Evolutionary conservation across 2,113 vertebrate species (phyloP), one percentile per base, ranked within the genome.

Genomic region (Xiphorhynchus elegans): DNA sequence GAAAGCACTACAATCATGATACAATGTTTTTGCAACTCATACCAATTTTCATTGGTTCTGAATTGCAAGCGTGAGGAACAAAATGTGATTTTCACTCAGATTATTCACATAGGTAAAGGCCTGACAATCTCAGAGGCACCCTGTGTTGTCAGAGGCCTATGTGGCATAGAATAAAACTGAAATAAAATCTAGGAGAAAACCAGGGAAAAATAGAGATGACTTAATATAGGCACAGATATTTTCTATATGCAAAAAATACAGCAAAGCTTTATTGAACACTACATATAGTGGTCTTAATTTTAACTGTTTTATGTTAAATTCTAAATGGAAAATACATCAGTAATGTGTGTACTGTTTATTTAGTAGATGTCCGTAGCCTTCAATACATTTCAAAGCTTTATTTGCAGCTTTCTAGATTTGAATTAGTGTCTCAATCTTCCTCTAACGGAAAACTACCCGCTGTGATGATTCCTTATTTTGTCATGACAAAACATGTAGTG

Each of bases 391-490:
- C 72, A 93, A 86, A 85, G 68, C 33, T 74, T 20, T 52, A 88
- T 93, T 94, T 94, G 24, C 42, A 74, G 29, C 67, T 91, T 90
- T 93, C 68, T 74, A 72, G 29, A 60, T 84, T 52, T 88, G 87
- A 95, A 90, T 90, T 93, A 80, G 63, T 77, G 44, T 94, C 50
- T 83, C 85, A 92, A 1, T 92, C 85, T 92, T 95, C 10, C 68
- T 80, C 59, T 44, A 90, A 37, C n/a, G 86, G 75, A 88, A 94
- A 86, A 52, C 85, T 76, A 67, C 90, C 85, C 94, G 79, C 72
- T 95, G 87, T 90, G 82, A 91, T 26, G 33, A 84, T 77, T 94
- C 33, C n/a, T 76, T 83, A 42, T 73, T 95, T 84, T 86, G 62
- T 70, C 85, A 62, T 76, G 95, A 82, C 58, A 87, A 88, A 94